Conservation (phyloP, 2,797 vertebrate species). For the Onychomys arenicola region DNA sequence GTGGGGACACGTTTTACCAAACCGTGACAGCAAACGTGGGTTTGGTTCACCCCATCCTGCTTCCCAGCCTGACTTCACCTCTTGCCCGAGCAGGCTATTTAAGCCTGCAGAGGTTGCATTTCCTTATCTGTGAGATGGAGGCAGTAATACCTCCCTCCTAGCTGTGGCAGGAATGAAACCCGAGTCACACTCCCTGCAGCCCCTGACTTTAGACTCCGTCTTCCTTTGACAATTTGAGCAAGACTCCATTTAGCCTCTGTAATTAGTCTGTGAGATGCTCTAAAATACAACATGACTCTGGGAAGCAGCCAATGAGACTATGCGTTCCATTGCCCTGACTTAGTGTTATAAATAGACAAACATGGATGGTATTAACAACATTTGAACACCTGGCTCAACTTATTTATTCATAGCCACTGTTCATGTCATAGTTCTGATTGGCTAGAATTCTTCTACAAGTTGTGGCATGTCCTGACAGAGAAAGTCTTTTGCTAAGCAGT, state of each 20-base stretch:
- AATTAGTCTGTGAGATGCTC: not conserved
- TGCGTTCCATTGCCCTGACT: not conserved
- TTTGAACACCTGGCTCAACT: slow-evolving; percentile 57
- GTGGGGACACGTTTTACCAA: not conserved
- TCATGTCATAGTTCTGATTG: slow-evolving; percentile 2
- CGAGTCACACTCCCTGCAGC: not conserved
- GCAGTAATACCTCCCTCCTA: not conserved
- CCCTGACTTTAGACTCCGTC: not conserved
- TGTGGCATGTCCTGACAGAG: not conserved
- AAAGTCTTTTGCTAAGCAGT: slow-evolving; percentile 20
- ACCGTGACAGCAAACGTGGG: not conserved
- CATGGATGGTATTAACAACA: slow-evolving; percentile 31
- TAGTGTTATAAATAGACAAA: slow-evolving; percentile 66
- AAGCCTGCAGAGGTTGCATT: slow-evolving; percentile 45
- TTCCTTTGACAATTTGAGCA: not conserved
- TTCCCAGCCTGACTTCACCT: slow-evolving; percentile 51
- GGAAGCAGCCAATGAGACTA: not conserved
- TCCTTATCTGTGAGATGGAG: slow-evolving; percentile 62
- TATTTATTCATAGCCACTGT: slow-evolving; percentile 40
- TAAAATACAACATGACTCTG: slow-evolving; percentile 36
- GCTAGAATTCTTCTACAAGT: slow-evolving; percentile 43
- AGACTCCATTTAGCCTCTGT: not conserved
- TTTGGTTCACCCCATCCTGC: not conserved
- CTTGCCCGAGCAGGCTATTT: slow-evolving; percentile 39
- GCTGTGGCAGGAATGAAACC: slow-evolving; percentile 45